Evolutionary conservation across 2,797 vertebrate genomes (phyloP).

Genomic region (Ptychobarbus kaznakovi): DNA sequence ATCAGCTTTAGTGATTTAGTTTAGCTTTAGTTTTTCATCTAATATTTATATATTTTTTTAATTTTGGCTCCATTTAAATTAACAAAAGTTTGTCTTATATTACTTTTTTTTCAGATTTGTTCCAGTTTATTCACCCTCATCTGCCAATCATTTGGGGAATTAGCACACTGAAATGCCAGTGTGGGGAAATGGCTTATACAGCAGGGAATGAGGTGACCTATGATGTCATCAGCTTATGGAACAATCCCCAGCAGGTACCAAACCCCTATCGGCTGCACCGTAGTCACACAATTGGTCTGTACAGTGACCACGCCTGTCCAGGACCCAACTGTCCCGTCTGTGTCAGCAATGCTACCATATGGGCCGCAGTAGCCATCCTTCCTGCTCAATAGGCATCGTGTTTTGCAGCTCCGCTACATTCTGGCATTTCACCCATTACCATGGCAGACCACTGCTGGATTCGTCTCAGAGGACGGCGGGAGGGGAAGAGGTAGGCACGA

Average conservation of each 20-base stretch:
- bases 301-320: constrained; percentile 58
- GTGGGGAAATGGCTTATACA: constrained; percentile 21
- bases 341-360: constrained; percentile 75
- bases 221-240: constrained; percentile 68
- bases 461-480: constrained; percentile 62
- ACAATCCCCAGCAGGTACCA: constrained; percentile 74
- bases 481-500: not conserved
- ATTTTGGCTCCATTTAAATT: not conserved
- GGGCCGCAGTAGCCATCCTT: constrained; percentile 76
- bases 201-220: constrained; percentile 47
- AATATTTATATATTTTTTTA: not conserved
- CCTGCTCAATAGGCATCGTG: constrained; percentile 74
- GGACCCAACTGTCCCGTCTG: constrained; percentile 55
- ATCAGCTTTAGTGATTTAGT: not conserved
- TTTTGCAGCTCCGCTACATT: constrained; percentile 72
- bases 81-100: not conserved
- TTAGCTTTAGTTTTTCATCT: not conserved
- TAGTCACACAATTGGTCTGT: constrained; percentile 59
- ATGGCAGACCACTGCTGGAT: constrained; percentile 69
- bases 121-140: not conserved
- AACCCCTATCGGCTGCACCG: constrained; percentile 58
- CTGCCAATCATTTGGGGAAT: constrained; percentile 13
- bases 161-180: not conserved
- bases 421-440: constrained; percentile 64
- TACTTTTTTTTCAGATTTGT: not conserved